Conservation (phyloP, 2,888 invertebrate species). For the Luffia ferchaultella region DNA sequence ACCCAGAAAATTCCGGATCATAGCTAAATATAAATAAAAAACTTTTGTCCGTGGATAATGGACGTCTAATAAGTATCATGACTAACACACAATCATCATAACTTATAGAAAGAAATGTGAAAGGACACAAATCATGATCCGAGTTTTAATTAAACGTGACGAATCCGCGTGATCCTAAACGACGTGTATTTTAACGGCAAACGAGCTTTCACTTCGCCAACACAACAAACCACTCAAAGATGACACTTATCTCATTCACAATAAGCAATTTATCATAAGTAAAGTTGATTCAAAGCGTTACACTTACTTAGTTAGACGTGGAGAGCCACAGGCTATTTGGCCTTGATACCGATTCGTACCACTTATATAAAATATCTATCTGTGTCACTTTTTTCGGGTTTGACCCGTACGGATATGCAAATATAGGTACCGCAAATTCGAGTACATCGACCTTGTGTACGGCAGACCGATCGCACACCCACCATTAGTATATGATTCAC, state of each 20-base stretch:
- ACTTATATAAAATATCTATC: constrained; percentile 31
- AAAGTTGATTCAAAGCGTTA: constrained; percentile 53
- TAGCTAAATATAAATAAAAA: too few species aligned
- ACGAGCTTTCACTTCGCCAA: constrained; percentile 49
- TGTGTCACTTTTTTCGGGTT: constrained; percentile 56
- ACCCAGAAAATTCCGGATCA: too few species aligned
- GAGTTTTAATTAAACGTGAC: neutral
- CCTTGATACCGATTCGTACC: constrained; percentile 58
- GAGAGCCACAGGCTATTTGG: constrained; percentile 38
- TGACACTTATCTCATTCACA: constrained; percentile 56
- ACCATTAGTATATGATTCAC: neutral
- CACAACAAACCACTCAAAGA: constrained; percentile 55
- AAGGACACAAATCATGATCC: neutral
- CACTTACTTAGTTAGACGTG: constrained; percentile 60
- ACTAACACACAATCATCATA: too few species aligned
- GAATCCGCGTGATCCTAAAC: neutral
- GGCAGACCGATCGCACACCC: constrained; percentile 37
- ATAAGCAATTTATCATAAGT: constrained; percentile 59
- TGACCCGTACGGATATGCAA: constrained; percentile 47
- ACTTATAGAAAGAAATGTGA: too few species aligned
- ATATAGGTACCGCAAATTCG: constrained; percentile 57
- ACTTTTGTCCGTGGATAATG: too few species aligned
- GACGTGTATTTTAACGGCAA: neutral
- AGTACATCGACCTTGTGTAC: constrained; percentile 56
- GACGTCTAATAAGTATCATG: too few species aligned